Evolutionary conservation across 2,113 vertebrate species (phyloP).

Genomic region (Elachura formosa): DNA sequence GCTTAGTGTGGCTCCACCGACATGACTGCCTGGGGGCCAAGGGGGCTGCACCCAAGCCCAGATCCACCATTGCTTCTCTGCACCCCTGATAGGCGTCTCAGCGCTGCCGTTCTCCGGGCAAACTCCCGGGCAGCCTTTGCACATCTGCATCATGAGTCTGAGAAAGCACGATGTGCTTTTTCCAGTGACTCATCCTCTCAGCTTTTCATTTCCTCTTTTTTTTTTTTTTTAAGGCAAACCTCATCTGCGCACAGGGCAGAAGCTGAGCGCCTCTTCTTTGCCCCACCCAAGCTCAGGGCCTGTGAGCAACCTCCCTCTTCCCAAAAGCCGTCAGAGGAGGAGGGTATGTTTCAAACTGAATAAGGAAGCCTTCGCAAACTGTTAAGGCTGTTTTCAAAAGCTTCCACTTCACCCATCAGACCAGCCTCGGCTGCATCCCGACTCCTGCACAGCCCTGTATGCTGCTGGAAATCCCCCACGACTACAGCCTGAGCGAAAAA

Average conservation of each 20-base stretch:
- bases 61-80: neutral
- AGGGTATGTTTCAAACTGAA: neutral
- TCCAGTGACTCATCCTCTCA: conserved; percentile 18
- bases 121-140: neutral
- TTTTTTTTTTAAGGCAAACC: neutral
- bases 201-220: neutral
- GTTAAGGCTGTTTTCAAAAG: neutral
- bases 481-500: neutral
- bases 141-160: neutral
- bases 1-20: neutral
- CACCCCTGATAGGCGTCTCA: rapidly evolving
- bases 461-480: neutral
- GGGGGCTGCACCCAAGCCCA: neutral
- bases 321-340: neutral
- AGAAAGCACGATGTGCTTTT: neutral
- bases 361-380: neutral
- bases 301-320: conserved; percentile 11
- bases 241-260: neutral
- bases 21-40: too few species aligned
- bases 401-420: neutral
- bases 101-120: neutral
- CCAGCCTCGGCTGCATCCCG: neutral
- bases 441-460: neutral
- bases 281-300: conserved; percentile 29
- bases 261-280: neutral